Conservation (phyloP, 2,797 vertebrate species). For the Eulemur albifrons region DNA sequence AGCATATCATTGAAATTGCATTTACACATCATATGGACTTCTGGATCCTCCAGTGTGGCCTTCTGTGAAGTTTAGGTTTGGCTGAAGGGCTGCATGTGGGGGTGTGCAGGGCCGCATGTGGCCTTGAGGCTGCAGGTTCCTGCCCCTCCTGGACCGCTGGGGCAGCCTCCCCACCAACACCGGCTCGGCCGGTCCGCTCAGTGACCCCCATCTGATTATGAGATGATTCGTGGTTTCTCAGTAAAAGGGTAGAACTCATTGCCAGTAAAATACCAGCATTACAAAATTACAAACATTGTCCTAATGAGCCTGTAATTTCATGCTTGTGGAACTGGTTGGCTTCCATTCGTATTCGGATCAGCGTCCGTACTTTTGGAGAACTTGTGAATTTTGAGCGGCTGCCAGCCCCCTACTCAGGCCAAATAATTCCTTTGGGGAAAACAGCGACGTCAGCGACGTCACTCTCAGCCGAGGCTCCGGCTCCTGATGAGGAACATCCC, state of each 20-base stretch:
- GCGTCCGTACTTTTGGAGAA: slow-evolving; percentile 85
- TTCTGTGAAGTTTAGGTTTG: too few relatives aligned
- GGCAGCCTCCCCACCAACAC: rapidly evolving
- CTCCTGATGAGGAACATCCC: slow-evolving; percentile 80
- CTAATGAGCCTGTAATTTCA: too few relatives aligned
- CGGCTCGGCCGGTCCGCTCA: rapidly evolving
- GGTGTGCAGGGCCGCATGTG: too few relatives aligned
- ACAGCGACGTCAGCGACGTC: slow-evolving; percentile 79
- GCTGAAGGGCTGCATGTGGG: too few relatives aligned
- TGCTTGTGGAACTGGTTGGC: background rate
- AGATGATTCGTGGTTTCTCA: background rate
- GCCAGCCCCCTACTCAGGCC: slow-evolving; percentile 77
- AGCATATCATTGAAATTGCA: background rate
- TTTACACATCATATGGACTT: too few relatives aligned
- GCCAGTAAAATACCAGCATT: background rate
- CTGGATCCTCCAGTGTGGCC: too few relatives aligned
- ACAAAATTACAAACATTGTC: too few relatives aligned
- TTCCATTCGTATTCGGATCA: slow-evolving; percentile 78
- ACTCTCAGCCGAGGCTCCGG: slow-evolving; percentile 86
- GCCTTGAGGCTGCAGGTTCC: too few relatives aligned
- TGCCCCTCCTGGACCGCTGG: too few relatives aligned
- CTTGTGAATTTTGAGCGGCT: slow-evolving; percentile 83
- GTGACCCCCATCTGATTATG: rapidly evolving
- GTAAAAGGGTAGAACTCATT: too few relatives aligned
- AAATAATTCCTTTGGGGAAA: background rate